These are phyloP conservation scores for Mus spretus DNA, from an alignment of 2,797 vertebrate genomes.

Conservation along the genomic window DNA sequence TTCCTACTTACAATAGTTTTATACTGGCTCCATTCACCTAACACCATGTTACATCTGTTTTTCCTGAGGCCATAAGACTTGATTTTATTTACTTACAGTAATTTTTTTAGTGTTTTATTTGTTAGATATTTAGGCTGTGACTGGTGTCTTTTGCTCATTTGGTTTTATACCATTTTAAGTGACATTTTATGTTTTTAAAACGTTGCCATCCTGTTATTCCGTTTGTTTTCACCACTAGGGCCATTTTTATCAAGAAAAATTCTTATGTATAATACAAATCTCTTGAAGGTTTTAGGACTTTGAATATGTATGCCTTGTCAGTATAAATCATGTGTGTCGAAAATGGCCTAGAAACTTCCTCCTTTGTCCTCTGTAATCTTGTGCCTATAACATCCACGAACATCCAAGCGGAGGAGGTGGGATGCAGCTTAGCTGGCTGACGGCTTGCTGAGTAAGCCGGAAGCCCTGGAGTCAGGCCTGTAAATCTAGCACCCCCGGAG, in stretches of 20 bases:
- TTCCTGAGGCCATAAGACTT: neutral
- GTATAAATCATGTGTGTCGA: neutral
- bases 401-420: neutral
- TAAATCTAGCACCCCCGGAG: neutral
- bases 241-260: slow-evolving; percentile 42
- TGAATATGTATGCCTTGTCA: neutral
- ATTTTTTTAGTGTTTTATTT: neutral
- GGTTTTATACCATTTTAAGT: neutral
- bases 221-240: neutral
- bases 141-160: neutral
- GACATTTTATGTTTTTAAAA: slow-evolving; percentile 42
- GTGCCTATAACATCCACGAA: neutral
- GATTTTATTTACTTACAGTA: neutral
- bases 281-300: neutral
- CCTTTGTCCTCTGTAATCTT: neutral
- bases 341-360: neutral
- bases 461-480: neutral
- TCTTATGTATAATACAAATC: neutral
- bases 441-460: neutral
- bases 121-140: slow-evolving; percentile 9
- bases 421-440: neutral
- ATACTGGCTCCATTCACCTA: neutral
- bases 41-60: neutral
- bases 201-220: neutral
- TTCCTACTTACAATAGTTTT: neutral